These are phyloP conservation scores for Gobiocypris rarus DNA, from an alignment of 2,113 vertebrate species.

Conservation along the genomic window DNA sequence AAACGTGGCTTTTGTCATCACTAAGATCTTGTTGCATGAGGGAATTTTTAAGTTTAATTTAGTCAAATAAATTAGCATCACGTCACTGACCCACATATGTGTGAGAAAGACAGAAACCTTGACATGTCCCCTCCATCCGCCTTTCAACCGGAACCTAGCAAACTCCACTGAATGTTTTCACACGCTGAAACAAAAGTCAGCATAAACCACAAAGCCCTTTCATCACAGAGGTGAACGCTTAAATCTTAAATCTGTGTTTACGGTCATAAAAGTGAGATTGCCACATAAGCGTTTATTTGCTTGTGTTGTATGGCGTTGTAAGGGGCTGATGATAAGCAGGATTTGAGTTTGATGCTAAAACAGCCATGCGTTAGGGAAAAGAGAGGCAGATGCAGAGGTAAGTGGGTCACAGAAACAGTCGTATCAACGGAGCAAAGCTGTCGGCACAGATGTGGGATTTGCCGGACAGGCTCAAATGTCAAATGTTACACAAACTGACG, in stretches of 20 bases:
- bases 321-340: constrained; percentile 37
- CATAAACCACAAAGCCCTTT: constrained; percentile 23
- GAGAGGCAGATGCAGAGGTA: constrained; percentile 58
- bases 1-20: neutral
- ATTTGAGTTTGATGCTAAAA: constrained; percentile 34
- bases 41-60: neutral
- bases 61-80: no score
- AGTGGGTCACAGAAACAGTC: constrained; percentile 63
- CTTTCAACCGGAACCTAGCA: neutral
- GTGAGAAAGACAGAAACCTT: neutral
- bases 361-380: neutral
- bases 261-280: neutral
- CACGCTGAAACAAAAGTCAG: neutral
- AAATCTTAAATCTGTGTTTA: constrained; percentile 28
- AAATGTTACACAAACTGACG: constrained; percentile 51
- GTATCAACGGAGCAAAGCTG: constrained; percentile 50
- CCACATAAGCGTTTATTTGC: constrained; percentile 23
- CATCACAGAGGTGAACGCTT: neutral
- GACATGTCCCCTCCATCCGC: neutral
- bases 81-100: neutral
- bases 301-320: neutral
- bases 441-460: constrained; percentile 53
- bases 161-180: neutral
- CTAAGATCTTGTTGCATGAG: neutral
- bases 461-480: constrained; percentile 42